phyloP scores from a whole-genome alignment of 2,113 vertebrate species.

The Hypocryptadius cinnamomeus region DNA sequence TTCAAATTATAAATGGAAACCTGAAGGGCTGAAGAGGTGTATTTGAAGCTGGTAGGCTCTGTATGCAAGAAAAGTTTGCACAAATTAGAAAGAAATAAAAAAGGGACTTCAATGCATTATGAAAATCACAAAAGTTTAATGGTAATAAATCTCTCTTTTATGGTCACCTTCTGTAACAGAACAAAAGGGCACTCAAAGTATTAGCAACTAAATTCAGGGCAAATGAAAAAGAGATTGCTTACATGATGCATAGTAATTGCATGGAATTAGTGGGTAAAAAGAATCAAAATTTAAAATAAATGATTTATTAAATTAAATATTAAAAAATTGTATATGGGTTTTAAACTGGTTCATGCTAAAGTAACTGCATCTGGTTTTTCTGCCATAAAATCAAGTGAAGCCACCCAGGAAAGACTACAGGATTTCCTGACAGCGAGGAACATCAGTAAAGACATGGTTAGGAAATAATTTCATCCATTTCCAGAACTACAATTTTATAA shows the following conservation, averaged over 20 bases:
- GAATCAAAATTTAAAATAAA: conserved; percentile 18
- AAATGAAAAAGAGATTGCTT: conserved; percentile 4
- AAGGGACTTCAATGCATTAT: not conserved
- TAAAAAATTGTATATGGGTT: not conserved
- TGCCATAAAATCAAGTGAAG: not conserved
- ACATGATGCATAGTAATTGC: not conserved
- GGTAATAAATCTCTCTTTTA: not conserved
- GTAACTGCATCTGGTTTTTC: not conserved
- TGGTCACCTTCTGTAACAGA: not conserved
- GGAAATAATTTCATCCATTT: not conserved
- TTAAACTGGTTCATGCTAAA: not conserved
- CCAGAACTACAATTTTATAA: not conserved
- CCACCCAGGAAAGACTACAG: not conserved
- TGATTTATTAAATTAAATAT: not conserved
- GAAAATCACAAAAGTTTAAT: not conserved
- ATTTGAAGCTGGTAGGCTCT: not conserved
- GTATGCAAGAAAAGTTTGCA: not conserved
- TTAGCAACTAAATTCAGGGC: not conserved
- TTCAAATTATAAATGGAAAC: not conserved
- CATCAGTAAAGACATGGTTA: not conserved
- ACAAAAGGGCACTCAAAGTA: not conserved
- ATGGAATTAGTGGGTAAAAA: not conserved
- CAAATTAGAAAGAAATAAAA: not conserved
- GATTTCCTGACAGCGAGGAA: not conserved
- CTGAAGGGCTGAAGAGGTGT: not conserved